These are phyloP conservation scores for Macropodus opercularis DNA, from an alignment of 2,797 vertebrate genomes.

Conservation along the genomic window DNA sequence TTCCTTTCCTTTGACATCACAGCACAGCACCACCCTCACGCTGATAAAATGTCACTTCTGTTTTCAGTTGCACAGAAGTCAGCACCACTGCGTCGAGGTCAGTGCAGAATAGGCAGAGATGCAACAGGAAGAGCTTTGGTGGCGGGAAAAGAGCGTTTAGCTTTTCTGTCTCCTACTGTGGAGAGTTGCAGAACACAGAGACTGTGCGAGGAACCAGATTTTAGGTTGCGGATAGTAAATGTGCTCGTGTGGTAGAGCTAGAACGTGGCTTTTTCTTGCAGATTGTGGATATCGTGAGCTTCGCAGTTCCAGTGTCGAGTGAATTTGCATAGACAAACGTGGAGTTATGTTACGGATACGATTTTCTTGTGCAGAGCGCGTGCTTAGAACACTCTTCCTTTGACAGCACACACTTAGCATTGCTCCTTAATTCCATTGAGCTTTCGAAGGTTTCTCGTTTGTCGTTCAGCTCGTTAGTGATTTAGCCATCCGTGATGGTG, in stretches of 20 bases:
- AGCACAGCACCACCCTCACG: slow-evolving; percentile 1
- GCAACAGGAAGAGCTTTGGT: background rate
- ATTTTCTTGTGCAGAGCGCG: slow-evolving; percentile 66
- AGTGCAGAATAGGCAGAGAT: slow-evolving; percentile 23
- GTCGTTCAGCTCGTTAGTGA: slow-evolving; percentile 67
- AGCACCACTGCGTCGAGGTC: slow-evolving; percentile 30
- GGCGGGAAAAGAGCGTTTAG: slow-evolving; percentile 9
- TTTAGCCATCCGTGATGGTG: slow-evolving; percentile 77
- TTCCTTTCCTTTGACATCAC: slow-evolving; percentile 44
- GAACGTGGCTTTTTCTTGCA: slow-evolving; percentile 68
- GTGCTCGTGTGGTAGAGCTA: slow-evolving; percentile 64
- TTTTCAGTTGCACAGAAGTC: slow-evolving; percentile 33
- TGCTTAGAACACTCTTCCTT: slow-evolving; percentile 24
- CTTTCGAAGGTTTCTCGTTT: slow-evolving; percentile 55
- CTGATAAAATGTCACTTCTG: slow-evolving; percentile 26
- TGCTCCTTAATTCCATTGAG: slow-evolving; percentile 48
- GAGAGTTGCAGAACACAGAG: slow-evolving; percentile 16
- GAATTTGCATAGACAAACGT: slow-evolving; percentile 84
- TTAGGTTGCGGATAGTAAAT: slow-evolving; percentile 56
- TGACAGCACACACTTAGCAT: slow-evolving; percentile 5
- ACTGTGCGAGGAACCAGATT: slow-evolving; percentile 39
- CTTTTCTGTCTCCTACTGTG: slow-evolving; percentile 21
- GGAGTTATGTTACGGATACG: slow-evolving; percentile 81
- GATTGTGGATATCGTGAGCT: slow-evolving; percentile 78
- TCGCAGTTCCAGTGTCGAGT: slow-evolving; percentile 76